Conservation (phyloP, 2,888 invertebrate genomes). For the Melanchra persicariae region DNA sequence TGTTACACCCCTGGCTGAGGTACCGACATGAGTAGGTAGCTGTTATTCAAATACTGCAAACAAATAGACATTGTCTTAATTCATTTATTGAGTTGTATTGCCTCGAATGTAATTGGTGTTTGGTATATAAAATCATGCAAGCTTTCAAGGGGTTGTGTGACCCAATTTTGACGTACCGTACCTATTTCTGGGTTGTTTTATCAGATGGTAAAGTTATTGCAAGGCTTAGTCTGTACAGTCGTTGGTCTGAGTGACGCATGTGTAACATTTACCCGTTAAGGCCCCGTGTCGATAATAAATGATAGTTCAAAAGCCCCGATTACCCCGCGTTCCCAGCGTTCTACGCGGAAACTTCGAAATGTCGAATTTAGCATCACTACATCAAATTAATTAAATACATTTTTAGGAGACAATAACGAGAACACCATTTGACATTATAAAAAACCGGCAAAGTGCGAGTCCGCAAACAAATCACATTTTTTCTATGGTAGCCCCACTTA, state of each 20-base stretch:
- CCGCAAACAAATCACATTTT: too few species aligned
- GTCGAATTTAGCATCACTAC: too few species aligned
- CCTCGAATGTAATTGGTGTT: slow-evolving; percentile 1
- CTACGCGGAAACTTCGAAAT: too few species aligned
- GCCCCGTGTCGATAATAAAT: too few species aligned
- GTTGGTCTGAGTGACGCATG: not conserved
- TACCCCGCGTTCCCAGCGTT: too few species aligned
- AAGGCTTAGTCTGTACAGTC: not conserved
- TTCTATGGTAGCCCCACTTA: too few species aligned
- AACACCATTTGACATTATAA: too few species aligned
- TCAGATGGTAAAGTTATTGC: slow-evolving; percentile 1
- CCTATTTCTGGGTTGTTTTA: not conserved
- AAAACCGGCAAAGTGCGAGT: too few species aligned
- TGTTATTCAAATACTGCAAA: slow-evolving; percentile 23
- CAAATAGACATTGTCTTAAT: slow-evolving; percentile 20
- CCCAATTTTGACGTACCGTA: slow-evolving; percentile 13
- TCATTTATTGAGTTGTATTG: slow-evolving; percentile 27
- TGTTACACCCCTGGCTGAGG: slow-evolving; percentile 62
- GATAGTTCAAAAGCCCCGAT: too few species aligned
- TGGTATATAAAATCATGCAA: not conserved
- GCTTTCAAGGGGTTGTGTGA: slow-evolving; percentile 2
- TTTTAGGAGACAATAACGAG: not conserved
- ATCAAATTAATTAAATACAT: not conserved
- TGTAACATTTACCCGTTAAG: too few species aligned
- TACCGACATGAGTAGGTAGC: slow-evolving; percentile 25